Evolutionary conservation across 2,797 vertebrate species (phyloP).

Genomic region (Odontamblyopus lacepedii): DNA sequence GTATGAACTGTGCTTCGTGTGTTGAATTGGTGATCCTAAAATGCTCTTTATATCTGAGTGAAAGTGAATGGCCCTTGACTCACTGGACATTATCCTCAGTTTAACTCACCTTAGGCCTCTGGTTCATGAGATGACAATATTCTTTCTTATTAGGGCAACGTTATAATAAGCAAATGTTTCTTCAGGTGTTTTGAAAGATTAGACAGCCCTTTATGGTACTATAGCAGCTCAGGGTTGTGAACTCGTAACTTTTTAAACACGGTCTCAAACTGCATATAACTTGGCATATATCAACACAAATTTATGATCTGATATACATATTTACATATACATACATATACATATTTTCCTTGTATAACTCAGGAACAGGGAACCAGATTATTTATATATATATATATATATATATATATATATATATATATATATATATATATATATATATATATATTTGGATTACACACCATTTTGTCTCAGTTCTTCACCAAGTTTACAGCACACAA

Average conservation of each 20-base stretch:
- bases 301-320: not conserved
- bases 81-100: not conserved
- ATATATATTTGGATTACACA: not conserved
- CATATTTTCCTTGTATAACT: not conserved
- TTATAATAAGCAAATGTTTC: not conserved
- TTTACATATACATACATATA: not conserved
- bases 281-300: not conserved
- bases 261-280: not conserved
- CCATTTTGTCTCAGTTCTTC: not conserved
- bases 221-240: not conserved
- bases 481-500: not conserved
- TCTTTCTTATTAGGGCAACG: not conserved
- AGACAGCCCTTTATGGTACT: no score
- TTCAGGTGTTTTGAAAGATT: not conserved
- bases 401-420: not conserved
- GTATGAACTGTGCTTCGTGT: not conserved
- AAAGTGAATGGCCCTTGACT: not conserved
- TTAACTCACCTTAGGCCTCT: not conserved
- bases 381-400: not conserved
- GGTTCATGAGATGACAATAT: not conserved
- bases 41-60: not conserved
- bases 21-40: not conserved
- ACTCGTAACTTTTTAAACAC: not conserved
- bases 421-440: not conserved
- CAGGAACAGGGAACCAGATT: not conserved